Percentiles rank a stretch among this genome's conserved stretches.
phyloP scores from a whole-genome alignment of 1,140 invertebrate species.

The Drosophila parvula region DNA sequence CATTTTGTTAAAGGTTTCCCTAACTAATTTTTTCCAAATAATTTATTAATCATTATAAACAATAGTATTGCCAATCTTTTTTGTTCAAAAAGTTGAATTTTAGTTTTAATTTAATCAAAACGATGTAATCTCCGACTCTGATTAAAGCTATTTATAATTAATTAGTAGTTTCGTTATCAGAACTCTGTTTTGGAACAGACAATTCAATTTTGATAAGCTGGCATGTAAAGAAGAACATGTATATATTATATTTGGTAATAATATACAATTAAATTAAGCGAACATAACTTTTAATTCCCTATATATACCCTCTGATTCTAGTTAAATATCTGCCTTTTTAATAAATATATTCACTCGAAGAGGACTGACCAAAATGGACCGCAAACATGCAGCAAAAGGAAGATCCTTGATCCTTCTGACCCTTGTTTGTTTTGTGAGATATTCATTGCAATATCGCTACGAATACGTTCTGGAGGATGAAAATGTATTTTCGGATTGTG shows the following conservation, averaged over 20 bases:
- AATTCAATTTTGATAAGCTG: background rate
- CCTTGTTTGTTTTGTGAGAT: background rate
- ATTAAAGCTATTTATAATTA: too few species aligned
- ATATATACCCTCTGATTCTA: background rate
- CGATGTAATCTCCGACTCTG: too few species aligned
- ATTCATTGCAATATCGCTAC: background rate
- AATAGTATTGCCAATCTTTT: too few species aligned
- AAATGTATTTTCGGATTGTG: background rate
- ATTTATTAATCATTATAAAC: too few species aligned
- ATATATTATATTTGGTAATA: background rate
- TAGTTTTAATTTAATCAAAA: too few species aligned
- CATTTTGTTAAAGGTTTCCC: too few species aligned
- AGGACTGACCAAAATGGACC: background rate
- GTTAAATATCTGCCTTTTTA: too few species aligned
- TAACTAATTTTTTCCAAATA: too few species aligned
- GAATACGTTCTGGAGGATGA: conserved; percentile 2
- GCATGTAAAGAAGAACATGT: background rate
- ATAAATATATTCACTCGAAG: background rate
- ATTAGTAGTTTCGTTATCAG: background rate
- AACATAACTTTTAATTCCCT: background rate
- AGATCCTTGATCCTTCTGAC: background rate
- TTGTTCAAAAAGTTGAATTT: too few species aligned
- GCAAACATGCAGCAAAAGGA: background rate
- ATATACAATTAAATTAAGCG: background rate
- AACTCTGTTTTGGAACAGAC: too few species aligned